Conservation (phyloP, 2,797 vertebrate species). For the Chaetodon trifasciatus region DNA sequence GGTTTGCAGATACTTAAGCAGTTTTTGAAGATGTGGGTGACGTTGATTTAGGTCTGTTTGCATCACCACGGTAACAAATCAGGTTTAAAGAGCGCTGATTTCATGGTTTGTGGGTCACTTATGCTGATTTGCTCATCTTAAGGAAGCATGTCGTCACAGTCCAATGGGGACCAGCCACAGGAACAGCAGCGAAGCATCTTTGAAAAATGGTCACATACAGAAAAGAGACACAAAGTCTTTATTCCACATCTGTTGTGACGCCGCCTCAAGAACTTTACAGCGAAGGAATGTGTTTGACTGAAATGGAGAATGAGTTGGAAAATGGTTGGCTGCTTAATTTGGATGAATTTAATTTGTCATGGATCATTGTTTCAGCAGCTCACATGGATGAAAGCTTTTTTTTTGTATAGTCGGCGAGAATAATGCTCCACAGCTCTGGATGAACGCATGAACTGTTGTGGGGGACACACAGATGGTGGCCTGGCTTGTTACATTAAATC, state of each 20-base stretch:
- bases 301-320: slow-evolving; percentile 21
- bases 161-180: slow-evolving; percentile 15
- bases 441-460: slow-evolving; percentile 15
- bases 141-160: slow-evolving; percentile 38
- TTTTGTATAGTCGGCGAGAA: background rate
- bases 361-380: slow-evolving; percentile 34
- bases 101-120: slow-evolving; percentile 36
- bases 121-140: slow-evolving; percentile 50
- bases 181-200: slow-evolving; percentile 12
- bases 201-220: background rate
- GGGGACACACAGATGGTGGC: slow-evolving; percentile 46
- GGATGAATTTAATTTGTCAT: slow-evolving; percentile 30
- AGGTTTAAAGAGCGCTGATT: slow-evolving; percentile 39
- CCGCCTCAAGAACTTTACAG: slow-evolving; percentile 6
- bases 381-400: slow-evolving; percentile 11
- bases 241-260: slow-evolving; percentile 8
- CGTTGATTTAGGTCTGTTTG: slow-evolving; percentile 32
- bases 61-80: slow-evolving; percentile 24
- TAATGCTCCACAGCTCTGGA: slow-evolving; percentile 29
- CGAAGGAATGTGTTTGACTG: slow-evolving; percentile 12
- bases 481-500: slow-evolving; percentile 40
- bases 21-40: slow-evolving; percentile 22
- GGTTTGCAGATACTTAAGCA: slow-evolving; percentile 20
- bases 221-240: background rate
- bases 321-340: slow-evolving; percentile 44